phyloP scores from a whole-genome alignment of 2,113 vertebrate species.

The Octodon degus region DNA sequence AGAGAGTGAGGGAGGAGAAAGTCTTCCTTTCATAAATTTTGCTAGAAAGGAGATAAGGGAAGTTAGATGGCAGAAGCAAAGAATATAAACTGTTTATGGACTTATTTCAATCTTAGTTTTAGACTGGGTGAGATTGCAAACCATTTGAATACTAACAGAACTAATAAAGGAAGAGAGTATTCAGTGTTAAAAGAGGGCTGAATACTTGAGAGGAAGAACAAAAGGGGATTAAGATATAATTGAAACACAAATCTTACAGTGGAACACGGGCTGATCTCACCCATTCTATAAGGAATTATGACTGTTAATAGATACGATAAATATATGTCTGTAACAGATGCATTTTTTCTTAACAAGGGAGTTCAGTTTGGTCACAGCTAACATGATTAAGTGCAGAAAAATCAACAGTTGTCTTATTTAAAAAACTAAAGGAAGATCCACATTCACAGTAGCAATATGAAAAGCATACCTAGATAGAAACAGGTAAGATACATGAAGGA shows the following conservation, averaged over 20 bases:
- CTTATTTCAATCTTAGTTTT: conserved; percentile 22
- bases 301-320: not conserved
- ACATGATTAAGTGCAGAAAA: conserved; percentile 41
- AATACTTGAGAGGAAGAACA: not conserved
- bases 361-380: not conserved
- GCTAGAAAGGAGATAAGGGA: not conserved
- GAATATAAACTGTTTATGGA: not conserved
- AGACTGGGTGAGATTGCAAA: not conserved
- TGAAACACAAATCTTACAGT: not conserved
- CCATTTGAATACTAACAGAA: conserved; percentile 1
- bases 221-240: not conserved
- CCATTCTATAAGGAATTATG: not conserved
- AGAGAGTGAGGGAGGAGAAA: not conserved
- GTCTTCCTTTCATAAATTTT: not conserved
- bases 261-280: not conserved
- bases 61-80: not conserved
- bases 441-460: not conserved
- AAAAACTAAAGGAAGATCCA: not conserved
- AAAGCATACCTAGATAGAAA: conserved; percentile 38
- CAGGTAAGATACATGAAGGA: not conserved
- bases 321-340: not conserved
- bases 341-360: conserved; percentile 37
- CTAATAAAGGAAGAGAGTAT: not conserved
- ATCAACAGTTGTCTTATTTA: not conserved
- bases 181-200: not conserved